Base-by-base conservation (phyloP, 1,140 invertebrate species). In the Drosophila nigromelanica region DNA sequence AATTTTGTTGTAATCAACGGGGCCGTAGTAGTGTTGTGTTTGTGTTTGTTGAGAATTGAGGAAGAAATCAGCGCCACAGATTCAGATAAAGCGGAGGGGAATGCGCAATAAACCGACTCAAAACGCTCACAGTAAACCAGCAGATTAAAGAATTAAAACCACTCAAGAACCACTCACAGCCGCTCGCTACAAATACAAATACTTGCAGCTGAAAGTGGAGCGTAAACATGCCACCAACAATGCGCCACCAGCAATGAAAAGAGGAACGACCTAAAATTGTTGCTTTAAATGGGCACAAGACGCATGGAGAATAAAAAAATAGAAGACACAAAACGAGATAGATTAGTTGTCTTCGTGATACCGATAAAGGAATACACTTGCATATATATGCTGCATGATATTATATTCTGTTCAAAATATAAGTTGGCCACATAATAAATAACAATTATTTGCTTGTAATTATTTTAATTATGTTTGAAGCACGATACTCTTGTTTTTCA, bases 191-290 rank as follows among this genome's bases (percentile, higher is more conserved):
- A 27, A 27, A 27, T 27, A 33, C 33, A 24, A 24, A 24, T 24
- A 18, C 40, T 66, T 48, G 21, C 40, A 35, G 18, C 52, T 52
- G 47, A 60, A 60, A 35, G 60, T 63, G 68, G 68, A 70, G 67
- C 66, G 66, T 52, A 37, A 62, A 40, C 48, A 50, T 58, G 58
- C 66, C 47, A 69, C 39, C 33, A 47, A 64, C 47, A 51, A 45
- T 47, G 67, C 55, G 67, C 66, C 80, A 56, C 64, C 61, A 73
- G 76, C 55, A 61, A 56, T 56, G 76, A 61, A 67, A 71, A 78
- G 82, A 73, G 78, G 82, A 86, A 86, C 54, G 82, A 86, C 82
- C 82, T 71, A 86, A 82, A 86, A 86, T 78, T 82, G 58, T 54
- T 67, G 76, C 76, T 68, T 37, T 51, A 82, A 87, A 87, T 86